Base-by-base conservation (phyloP, 2,113 vertebrate species). In the Hydropotes inermis region DNA sequence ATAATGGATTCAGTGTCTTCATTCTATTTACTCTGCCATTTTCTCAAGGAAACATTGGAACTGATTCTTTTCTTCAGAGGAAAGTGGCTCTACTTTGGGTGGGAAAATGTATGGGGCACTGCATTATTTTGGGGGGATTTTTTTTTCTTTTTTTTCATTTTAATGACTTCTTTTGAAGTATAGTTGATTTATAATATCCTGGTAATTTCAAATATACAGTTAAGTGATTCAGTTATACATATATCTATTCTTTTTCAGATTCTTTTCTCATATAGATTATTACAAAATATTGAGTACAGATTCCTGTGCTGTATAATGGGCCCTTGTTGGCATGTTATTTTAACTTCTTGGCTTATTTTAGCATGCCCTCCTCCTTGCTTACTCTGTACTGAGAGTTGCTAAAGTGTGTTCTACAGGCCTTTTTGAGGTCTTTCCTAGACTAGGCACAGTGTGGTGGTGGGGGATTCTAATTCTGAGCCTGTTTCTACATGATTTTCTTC, bases 31-130 rank as follows among this genome's bases (percentile, higher is more conserved):
- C 43, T 87, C 91, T 79, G 8, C 12, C 21, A 55, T 90, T 94
- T 97, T 58, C 84, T 82, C 58, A 82, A 96, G 91, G 58, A 74
- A 95, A 94, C 54, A 64, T 36, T 89, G 78, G 45, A 39, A 82
- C 7, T 64, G 33, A 81, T 57, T 86, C 1, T 90, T 90, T 84
- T 85, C 45, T 54, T 94, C 17, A 30, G 9, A 33, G n/a, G 8
- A 81, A 78, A 30, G 15, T 70, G 13, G 17, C 36, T 64, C 19
- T 70, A 2, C 25, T 50, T 78, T 47, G 30, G 13, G 17, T 82
- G 23, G 52, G 30, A 67, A 84, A 27, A 23, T 50, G 3, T 89
- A 52, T 4, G 8, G 43, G 33, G 21, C 6, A n/a, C 11, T 36
- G 25, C 2, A 2, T 27, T 67, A 81, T n/a, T 74, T 81, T 10